Conservation (phyloP, 2,888 invertebrate genomes). For the Timema podura region DNA sequence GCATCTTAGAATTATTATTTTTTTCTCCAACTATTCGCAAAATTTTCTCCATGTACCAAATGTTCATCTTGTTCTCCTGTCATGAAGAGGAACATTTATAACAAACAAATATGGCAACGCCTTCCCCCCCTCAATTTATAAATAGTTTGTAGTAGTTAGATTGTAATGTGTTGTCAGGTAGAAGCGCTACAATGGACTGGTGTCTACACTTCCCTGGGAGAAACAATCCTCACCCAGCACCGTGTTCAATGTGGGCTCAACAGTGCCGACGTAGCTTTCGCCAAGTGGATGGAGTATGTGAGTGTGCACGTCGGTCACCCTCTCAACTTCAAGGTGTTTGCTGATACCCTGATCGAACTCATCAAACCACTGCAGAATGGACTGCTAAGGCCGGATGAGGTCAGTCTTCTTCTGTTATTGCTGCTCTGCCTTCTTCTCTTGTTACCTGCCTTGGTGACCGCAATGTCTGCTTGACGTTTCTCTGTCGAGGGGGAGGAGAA, state of each 20-base stretch:
- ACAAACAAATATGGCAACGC: no score
- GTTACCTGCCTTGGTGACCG: no score
- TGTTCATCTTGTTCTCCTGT: no score
- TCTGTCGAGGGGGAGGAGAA: no score
- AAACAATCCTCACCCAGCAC: constrained; percentile 86
- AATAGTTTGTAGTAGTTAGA: no score
- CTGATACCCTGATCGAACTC: constrained; percentile 67
- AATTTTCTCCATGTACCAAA: no score
- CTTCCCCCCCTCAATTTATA: no score
- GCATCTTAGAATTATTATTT: no score
- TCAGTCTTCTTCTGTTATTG: constrained; percentile 39
- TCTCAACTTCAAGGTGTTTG: constrained; percentile 75
- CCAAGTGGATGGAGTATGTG: constrained; percentile 76
- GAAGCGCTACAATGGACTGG: constrained; percentile 81
- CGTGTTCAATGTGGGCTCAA: constrained; percentile 88
- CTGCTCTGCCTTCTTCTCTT: no score
- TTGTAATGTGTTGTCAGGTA: constrained; percentile 45
- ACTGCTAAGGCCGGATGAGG: constrained; percentile 54
- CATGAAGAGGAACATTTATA: no score
- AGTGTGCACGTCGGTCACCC: constrained; percentile 77
- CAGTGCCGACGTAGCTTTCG: constrained; percentile 60
- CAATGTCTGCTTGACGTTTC: no score
- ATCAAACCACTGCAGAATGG: constrained; percentile 61
- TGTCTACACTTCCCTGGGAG: constrained; percentile 74
- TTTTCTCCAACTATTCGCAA: no score